phyloP scores from a whole-genome alignment of 35 echinoderm and acorn worm genomes.

The Hemicentrotus pulcherrimus region DNA sequence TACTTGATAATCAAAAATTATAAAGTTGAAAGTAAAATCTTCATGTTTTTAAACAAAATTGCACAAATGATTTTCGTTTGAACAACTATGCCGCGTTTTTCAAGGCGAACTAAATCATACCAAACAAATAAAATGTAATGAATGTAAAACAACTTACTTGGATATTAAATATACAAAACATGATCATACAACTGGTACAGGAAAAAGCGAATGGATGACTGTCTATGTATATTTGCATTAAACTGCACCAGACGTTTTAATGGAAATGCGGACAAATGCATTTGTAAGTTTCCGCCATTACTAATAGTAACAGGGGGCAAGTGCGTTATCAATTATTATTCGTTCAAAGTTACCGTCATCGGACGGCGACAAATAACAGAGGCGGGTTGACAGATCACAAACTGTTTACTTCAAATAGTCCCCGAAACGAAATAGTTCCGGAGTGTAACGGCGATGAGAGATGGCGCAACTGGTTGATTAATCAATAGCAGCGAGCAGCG shows the following conservation, averaged over 20 bases:
- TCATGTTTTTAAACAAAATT: too few relatives aligned
- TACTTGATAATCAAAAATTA: too few relatives aligned
- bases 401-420: slow-evolving; percentile 12
- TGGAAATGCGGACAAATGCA: not conserved
- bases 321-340: not conserved
- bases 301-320: not conserved
- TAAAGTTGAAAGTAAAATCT: too few relatives aligned
- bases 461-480: not conserved
- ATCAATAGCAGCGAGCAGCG: not conserved
- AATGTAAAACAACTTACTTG: too few relatives aligned
- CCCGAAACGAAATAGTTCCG: not conserved
- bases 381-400: not conserved
- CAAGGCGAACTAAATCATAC: too few relatives aligned
- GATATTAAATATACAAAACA: too few relatives aligned
- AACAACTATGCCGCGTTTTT: too few relatives aligned
- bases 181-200: too few relatives aligned
- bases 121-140: too few relatives aligned
- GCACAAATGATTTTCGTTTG: too few relatives aligned
- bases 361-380: not conserved
- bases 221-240: not conserved
- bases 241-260: not conserved
- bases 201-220: not conserved
- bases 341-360: not conserved
- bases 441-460: not conserved
- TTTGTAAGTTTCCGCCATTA: slow-evolving; percentile 1